Percentiles rank a stretch among this genome's conserved stretches.
These are phyloP conservation scores for Hydrozoanthus tunicans DNA, from an alignment of 64 coral and sea anemone genomes.

Conservation along the genomic window DNA sequence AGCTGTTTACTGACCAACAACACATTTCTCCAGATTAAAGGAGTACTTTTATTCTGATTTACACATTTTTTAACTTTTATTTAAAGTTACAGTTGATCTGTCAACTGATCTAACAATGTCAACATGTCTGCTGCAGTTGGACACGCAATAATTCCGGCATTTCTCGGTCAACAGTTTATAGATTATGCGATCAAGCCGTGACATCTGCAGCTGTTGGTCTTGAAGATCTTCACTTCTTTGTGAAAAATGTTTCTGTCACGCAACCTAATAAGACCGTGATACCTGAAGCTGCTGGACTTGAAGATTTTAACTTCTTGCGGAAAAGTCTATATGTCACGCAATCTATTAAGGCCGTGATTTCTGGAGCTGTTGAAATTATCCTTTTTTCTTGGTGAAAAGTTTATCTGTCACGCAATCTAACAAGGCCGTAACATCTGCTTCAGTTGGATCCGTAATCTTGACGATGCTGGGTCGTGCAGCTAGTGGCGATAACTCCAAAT, in stretches of 20 bases:
- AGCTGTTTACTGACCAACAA: no score
- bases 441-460: conserved; percentile 24
- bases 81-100: no score
- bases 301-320: neutral
- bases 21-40: no score
- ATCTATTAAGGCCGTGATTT: neutral
- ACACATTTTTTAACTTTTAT: no score
- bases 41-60: no score
- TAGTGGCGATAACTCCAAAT: conserved; percentile 20
- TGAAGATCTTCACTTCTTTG: neutral
- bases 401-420: neutral
- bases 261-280: neutral
- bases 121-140: no score
- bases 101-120: no score
- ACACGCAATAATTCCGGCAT: no score
- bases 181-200: no score
- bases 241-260: neutral
- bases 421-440: conserved; percentile 14
- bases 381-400: neutral
- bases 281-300: neutral
- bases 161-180: no score
- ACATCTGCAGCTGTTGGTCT: no score
- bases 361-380: neutral
- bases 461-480: conserved; percentile 15
- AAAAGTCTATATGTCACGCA: neutral